Evolutionary conservation across 53 echinoderm and acorn worm species (phyloP), one percentile per base, ranked within the genome.

Genomic region (Paracentrotus lividus): DNA sequence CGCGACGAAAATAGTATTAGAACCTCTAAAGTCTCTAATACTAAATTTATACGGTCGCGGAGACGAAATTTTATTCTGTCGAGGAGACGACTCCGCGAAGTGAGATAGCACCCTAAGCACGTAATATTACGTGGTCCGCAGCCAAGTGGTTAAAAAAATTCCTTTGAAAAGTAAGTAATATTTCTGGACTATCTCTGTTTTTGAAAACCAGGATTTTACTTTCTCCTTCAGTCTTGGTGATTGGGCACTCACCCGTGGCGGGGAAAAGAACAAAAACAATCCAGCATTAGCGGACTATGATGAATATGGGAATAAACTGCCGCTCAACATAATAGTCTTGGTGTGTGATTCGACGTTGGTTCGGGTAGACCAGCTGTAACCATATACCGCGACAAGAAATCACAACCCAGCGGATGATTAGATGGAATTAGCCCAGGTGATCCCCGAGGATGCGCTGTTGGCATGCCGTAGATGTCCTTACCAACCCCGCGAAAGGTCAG

Each of bases 401-500:
- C 85, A 85, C 85, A 85, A 85, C 85, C 85, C 7, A 85, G 85
- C 85, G 47, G 49, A 85, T 85, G 49, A 85, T 85, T 85, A 85
- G 85, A 85, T 85, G 85, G 85, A 85, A 49, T 85, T 85, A 52
- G 85, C 85, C 85, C 85, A 85, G 85, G 85, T 85, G 85, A 49
- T 85, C 85, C 49, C 85, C 85, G 49, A 72, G 72, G 72, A 72
- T 38, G 72, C 72, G 40, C 72, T 72, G 40, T 18, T 36, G 21
- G 72, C 72, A 21, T 5, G 40, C 40, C 72, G 40, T 72, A 72
- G 36, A 72, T 72, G 72, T 72, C 40, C 72, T 18, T 72, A 72
- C 38, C 40, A 72, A n/a, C 72, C 72, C 72, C 20, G 36, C 36
- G 33, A 72, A 72, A 72, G 72, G 72, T 72, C 72, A 72, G 32